Percentiles rank a stretch among this genome's conserved stretches.
phyloP scores from a whole-genome alignment of 2,113 vertebrate genomes.

The Plestiodon gilberti region DNA sequence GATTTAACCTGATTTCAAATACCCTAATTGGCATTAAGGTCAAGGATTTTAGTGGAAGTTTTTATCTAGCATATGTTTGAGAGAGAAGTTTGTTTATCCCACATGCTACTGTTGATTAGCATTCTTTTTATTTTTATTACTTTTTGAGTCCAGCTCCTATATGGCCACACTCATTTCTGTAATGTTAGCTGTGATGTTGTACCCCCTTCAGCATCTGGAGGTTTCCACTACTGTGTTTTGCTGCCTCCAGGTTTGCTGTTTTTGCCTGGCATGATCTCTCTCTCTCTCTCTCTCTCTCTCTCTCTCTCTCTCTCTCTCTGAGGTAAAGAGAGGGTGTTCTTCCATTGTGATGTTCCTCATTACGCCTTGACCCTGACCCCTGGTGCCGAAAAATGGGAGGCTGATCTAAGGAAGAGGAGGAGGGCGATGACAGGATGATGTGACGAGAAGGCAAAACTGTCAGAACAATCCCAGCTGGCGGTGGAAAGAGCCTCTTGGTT shows the following conservation, averaged over 20 bases:
- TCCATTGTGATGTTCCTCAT: background rate
- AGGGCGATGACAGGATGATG: slow-evolving; percentile 46
- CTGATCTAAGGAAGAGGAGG: slow-evolving; percentile 27
- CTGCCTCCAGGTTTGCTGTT: slow-evolving; percentile 21
- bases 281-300: background rate
- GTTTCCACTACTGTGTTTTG: slow-evolving; percentile 5
- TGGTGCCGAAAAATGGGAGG: slow-evolving; percentile 4
- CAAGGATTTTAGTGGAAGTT: background rate
- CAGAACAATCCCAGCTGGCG: slow-evolving; percentile 44
- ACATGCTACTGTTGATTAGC: background rate
- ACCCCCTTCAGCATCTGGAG: slow-evolving; percentile 12
- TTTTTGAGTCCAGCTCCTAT: background rate
- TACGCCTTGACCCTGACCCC: slow-evolving; percentile 37
- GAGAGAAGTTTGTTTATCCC: background rate
- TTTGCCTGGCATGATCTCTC: background rate
- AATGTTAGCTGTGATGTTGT: slow-evolving; percentile 24
- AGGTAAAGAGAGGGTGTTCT: slow-evolving; percentile 27
- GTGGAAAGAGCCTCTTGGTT: slow-evolving; percentile 42
- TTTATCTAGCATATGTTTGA: background rate
- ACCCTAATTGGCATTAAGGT: background rate
- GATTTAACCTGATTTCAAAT: background rate
- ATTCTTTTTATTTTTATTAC: background rate
- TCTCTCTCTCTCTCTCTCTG: background rate
- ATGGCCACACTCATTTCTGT: background rate
- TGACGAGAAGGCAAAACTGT: slow-evolving; percentile 64